These are phyloP conservation scores for Siphonodentalium dalli DNA, from an alignment of 2,888 invertebrate genomes.

Conservation along the genomic window DNA sequence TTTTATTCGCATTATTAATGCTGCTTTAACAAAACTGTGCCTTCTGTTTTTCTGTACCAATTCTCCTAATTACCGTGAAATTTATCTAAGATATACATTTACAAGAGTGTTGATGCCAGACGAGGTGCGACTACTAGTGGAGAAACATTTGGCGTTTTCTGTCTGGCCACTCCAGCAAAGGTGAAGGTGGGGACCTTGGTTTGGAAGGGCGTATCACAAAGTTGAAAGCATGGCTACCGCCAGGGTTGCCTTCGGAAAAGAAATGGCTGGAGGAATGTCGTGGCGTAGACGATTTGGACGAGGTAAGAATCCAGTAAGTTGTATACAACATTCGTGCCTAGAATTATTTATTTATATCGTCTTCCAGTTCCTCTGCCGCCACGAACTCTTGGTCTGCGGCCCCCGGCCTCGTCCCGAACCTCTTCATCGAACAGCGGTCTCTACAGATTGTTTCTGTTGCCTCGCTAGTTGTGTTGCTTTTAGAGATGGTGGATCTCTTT, in stretches of 20 bases:
- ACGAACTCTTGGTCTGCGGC: no score
- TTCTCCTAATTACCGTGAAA: constrained; percentile 7
- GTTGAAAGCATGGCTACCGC: constrained; percentile 11
- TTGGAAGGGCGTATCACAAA: constrained; percentile 9
- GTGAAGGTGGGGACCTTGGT: constrained; percentile 18
- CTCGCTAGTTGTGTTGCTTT: no score
- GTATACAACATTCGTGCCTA: no score
- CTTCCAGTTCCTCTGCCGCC: no score
- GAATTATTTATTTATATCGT: no score
- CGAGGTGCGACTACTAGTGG: background rate
- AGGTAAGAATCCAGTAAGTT: no score
- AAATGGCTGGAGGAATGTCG: constrained; percentile 12
- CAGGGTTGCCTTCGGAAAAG: constrained; percentile 11
- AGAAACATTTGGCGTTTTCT: constrained; percentile 8
- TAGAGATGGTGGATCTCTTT: no score
- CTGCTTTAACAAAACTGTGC: constrained; percentile 7
- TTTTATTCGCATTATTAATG: constrained; percentile 7
- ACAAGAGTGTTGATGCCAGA: constrained; percentile 3
- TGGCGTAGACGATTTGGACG: constrained; percentile 13
- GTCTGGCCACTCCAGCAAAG: constrained; percentile 8
- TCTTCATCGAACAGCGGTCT: no score
- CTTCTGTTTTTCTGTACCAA: constrained; percentile 13
- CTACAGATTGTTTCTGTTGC: no score
- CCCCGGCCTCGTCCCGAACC: no score
- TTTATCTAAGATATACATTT: constrained; percentile 6